phyloP scores from a whole-genome alignment of 2,113 vertebrate species.

The Empidonax alnorum region DNA sequence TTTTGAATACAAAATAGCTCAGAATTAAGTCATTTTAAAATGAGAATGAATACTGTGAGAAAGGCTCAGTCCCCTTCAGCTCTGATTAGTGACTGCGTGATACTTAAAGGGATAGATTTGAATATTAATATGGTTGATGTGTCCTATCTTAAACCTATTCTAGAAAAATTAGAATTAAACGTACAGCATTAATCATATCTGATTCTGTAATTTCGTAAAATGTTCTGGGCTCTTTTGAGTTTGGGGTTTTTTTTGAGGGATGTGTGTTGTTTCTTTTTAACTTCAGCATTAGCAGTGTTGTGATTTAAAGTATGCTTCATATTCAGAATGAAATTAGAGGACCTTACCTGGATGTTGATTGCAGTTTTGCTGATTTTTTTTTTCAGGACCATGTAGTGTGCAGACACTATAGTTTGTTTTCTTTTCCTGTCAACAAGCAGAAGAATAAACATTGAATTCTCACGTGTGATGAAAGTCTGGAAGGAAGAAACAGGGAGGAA shows the following conservation, averaged over 20 bases:
- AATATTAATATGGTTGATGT: conserved; percentile 44
- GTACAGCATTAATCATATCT: neutral
- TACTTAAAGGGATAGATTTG: conserved; percentile 21
- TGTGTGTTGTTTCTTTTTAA: neutral
- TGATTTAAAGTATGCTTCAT: neutral
- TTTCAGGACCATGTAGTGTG: neutral
- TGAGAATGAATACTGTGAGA: conserved; percentile 24
- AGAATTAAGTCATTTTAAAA: conserved; percentile 59
- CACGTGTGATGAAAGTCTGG: neutral
- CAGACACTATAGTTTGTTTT: neutral
- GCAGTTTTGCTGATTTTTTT: neutral
- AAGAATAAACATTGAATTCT: neutral
- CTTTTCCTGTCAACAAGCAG: neutral
- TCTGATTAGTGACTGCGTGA: conserved; percentile 40
- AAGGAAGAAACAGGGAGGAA: neutral
- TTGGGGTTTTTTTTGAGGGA: neutral
- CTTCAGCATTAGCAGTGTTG: neutral
- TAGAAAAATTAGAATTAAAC: neutral
- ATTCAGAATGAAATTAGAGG: neutral
- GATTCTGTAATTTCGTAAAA: neutral
- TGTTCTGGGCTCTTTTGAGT: neutral
- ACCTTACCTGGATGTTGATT: neutral
- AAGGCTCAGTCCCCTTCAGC: conserved; percentile 41
- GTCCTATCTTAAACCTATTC: neutral
- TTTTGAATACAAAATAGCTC: conserved; percentile 52